Percentiles rank a stretch among this genome's conserved stretches.
phyloP scores from a whole-genome alignment of 2,113 vertebrate genomes.

The Chloropsis hardwickii region DNA sequence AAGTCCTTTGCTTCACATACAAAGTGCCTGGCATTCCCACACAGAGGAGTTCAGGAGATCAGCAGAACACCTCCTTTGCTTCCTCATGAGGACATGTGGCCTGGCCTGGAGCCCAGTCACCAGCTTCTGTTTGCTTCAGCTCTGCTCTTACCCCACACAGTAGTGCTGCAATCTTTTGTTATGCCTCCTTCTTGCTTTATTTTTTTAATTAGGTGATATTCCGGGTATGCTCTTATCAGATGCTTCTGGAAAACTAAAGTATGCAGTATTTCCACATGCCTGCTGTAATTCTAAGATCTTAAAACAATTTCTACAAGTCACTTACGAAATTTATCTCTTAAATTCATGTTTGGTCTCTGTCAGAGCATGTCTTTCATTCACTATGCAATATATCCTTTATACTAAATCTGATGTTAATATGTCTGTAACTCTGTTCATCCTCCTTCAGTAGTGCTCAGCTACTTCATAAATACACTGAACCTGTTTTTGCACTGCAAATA shows the following conservation, averaged over 20 bases:
- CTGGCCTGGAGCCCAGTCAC: background rate
- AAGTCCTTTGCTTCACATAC: background rate
- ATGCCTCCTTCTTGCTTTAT: background rate
- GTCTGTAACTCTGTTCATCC: background rate
- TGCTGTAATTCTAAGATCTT: background rate
- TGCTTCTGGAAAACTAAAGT: background rate
- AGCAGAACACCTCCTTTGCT: background rate
- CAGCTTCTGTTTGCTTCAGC: background rate
- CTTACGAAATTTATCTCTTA: background rate
- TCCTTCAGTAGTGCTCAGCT: background rate
- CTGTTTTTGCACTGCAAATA: background rate
- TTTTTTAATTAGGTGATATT: background rate
- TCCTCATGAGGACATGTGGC: fast-evolving
- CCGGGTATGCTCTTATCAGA: background rate
- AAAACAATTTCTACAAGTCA: background rate
- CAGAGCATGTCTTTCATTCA: background rate
- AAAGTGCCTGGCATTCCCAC: background rate
- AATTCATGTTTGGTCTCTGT: background rate
- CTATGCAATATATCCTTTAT: background rate
- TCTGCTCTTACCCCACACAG: background rate
- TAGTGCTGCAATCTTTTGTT: background rate
- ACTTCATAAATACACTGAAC: background rate
- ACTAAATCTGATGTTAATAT: background rate
- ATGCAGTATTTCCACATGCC: background rate
- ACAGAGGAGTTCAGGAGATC: background rate